Evolutionary conservation across 2,888 invertebrate genomes (phyloP).

Genomic region (Amiota communis): DNA sequence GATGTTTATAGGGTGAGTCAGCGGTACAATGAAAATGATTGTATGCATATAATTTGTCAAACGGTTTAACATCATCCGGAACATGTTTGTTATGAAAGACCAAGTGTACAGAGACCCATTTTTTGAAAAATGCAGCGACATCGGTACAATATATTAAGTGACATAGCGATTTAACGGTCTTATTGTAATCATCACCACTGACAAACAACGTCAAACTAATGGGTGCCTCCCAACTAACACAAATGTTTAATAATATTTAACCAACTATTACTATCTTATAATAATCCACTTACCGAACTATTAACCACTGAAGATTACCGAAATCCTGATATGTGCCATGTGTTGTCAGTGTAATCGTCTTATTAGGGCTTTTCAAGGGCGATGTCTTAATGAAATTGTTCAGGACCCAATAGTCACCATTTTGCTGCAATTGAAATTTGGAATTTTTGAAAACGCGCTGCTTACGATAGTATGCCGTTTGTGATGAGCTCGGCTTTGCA

Average conservation of each 20-base stretch:
- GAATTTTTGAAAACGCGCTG: neutral
- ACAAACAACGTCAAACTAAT: slow-evolving; percentile 45
- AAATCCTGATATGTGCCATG: slow-evolving; percentile 44
- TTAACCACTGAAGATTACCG: slow-evolving; percentile 34
- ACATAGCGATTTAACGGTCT: slow-evolving; percentile 23
- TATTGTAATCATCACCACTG: slow-evolving; percentile 24
- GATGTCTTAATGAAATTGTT: slow-evolving; percentile 37
- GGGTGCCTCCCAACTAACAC: slow-evolving; percentile 40
- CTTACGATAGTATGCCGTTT: neutral
- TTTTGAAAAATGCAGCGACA: slow-evolving; percentile 8
- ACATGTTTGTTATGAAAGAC: slow-evolving; percentile 35
- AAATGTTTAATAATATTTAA: neutral
- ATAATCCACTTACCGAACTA: slow-evolving; percentile 26
- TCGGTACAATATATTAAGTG: slow-evolving; percentile 41
- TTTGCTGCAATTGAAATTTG: slow-evolving; percentile 41
- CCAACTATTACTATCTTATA: neutral
- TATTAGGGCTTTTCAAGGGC: slow-evolving; percentile 4
- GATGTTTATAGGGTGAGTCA: neutral
- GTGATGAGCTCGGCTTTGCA: neutral
- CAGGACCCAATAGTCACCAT: slow-evolving; percentile 47
- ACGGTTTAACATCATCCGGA: slow-evolving; percentile 11
- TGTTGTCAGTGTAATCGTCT: slow-evolving; percentile 42
- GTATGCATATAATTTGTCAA: neutral
- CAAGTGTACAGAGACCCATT: slow-evolving; percentile 45
- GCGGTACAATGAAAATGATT: neutral